A percentile compares a stretch with the other conserved stretches of the same genome.
Evolutionary conservation across 2,888 invertebrate species (phyloP).

Genomic region (Malthinus flaveolus): DNA sequence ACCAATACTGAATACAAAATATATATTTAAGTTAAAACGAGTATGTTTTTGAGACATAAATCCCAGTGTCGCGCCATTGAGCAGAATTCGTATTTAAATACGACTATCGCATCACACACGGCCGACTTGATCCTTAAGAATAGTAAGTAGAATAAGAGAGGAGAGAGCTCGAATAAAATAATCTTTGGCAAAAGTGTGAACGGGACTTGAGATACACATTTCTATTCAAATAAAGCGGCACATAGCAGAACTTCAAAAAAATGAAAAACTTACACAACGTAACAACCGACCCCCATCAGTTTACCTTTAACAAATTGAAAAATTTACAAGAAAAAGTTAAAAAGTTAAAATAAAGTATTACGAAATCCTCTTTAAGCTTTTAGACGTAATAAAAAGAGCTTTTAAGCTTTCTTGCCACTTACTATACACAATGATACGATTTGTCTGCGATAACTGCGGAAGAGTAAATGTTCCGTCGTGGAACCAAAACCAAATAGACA

Average conservation of each 20-base stretch:
- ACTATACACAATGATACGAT: constrained; percentile 12
- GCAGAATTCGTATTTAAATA: constrained; percentile 47
- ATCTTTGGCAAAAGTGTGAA: constrained; percentile 34
- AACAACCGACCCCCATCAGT: too few relatives aligned
- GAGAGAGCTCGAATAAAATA: constrained; percentile 37
- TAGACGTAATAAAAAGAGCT: constrained; percentile 6
- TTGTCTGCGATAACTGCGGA: constrained; percentile 24
- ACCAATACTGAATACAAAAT: constrained; percentile 51
- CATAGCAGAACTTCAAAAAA: not conserved
- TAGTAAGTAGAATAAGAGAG: constrained; percentile 29
- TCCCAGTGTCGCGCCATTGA: constrained; percentile 45
- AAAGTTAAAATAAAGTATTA: constrained; percentile 3
- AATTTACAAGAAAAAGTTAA: not conserved
- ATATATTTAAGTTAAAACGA: constrained; percentile 45
- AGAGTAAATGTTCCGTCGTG: constrained; percentile 32
- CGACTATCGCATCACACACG: constrained; percentile 47
- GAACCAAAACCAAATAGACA: constrained; percentile 28
- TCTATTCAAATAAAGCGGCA: constrained; percentile 29
- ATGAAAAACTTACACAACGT: too few relatives aligned
- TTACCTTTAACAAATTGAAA: too few relatives aligned
- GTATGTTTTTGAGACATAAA: constrained; percentile 44
- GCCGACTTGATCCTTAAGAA: constrained; percentile 41
- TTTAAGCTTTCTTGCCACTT: constrained; percentile 24
- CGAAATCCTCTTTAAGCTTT: constrained; percentile 6
- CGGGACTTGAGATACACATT: constrained; percentile 14